phyloP scores from a whole-genome alignment of 2,113 vertebrate species.

The Paratilapia polleni region DNA sequence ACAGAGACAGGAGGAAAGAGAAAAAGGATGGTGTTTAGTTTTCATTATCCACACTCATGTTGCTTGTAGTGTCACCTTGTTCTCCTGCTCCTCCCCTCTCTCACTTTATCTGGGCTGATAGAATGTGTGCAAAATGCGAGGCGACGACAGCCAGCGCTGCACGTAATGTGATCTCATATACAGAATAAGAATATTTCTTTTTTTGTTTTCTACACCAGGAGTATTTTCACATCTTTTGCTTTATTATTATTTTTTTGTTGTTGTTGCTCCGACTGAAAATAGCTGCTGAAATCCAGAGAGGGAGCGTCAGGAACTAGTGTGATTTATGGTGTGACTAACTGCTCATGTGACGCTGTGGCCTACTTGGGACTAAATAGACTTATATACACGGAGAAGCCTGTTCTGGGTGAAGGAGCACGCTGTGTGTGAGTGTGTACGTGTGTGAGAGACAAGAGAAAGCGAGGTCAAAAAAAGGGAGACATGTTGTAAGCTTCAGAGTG shows the following conservation, averaged over 20 bases:
- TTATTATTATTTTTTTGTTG: background rate
- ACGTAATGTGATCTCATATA: constrained; percentile 42
- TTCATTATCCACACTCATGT: constrained; percentile 68
- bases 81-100: constrained; percentile 27
- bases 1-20: constrained; percentile 35
- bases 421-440: constrained; percentile 16
- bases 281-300: constrained; percentile 56
- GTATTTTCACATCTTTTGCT: constrained; percentile 23
- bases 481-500: background rate
- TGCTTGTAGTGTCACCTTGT: constrained; percentile 65
- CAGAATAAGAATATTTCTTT: constrained; percentile 30
- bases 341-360: constrained; percentile 64
- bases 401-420: background rate
- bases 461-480: background rate
- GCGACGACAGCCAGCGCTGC: constrained; percentile 5
- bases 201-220: constrained; percentile 11
- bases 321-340: constrained; percentile 68
- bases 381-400: constrained; percentile 22
- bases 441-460: background rate
- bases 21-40: constrained; percentile 65
- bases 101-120: constrained; percentile 31
- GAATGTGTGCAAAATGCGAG: constrained; percentile 39
- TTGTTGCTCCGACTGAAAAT: constrained; percentile 40
- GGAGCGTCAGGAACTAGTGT: constrained; percentile 41
- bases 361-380: constrained; percentile 63